Evolutionary conservation across 1,140 invertebrate species (phyloP).

Genomic region (Papilio helenus): DNA sequence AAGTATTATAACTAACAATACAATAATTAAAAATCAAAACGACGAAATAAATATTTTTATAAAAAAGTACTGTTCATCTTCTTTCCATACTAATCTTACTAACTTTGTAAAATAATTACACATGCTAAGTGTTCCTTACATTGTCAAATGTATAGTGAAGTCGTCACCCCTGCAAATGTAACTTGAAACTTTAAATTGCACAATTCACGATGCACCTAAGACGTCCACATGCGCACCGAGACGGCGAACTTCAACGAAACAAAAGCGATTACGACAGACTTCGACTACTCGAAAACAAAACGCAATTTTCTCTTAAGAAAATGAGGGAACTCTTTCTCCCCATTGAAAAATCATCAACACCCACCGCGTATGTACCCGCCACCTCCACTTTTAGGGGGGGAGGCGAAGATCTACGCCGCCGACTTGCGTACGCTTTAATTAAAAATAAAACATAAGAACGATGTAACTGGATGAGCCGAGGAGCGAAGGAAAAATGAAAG

Average conservation of each 20-base stretch:
- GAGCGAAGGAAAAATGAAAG: constrained; percentile 83
- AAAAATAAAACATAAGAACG: constrained; percentile 83
- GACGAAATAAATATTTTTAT: neutral
- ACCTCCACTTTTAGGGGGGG: constrained; percentile 58
- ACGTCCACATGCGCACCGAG: constrained; percentile 68
- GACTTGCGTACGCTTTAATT: constrained; percentile 83
- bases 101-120: constrained; percentile 4
- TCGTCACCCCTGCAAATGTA: constrained; percentile 60
- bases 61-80: no score
- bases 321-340: constrained; percentile 83
- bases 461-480: constrained; percentile 82
- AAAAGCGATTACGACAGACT: constrained; percentile 83
- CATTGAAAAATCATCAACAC: constrained; percentile 83
- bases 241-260: constrained; percentile 74
- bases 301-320: constrained; percentile 83
- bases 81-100: neutral
- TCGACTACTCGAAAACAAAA: constrained; percentile 83
- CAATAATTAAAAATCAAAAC: neutral
- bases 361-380: constrained; percentile 78
- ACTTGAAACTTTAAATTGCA: constrained; percentile 72
- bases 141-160: neutral
- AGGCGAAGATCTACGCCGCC: constrained; percentile 77
- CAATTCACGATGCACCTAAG: constrained; percentile 67
- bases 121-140: neutral
- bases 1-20: neutral